Percentiles rank a stretch among this genome's conserved stretches.
Conservation (phyloP, 2,888 invertebrate species). For the Rugalucina vietnamica region DNA sequence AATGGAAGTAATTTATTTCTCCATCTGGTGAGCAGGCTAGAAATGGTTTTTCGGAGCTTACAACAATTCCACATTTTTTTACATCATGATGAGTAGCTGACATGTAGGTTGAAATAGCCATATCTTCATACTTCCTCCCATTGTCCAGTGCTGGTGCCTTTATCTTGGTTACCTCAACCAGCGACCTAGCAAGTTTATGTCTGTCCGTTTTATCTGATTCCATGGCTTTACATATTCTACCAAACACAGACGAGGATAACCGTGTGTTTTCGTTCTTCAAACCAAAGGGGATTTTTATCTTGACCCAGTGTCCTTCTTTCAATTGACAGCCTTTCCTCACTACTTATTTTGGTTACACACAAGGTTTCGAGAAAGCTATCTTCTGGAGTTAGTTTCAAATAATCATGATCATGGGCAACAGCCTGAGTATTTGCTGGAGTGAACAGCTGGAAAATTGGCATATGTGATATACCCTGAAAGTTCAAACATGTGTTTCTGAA, state of each 20-base stretch:
- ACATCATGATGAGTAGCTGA: neutral
- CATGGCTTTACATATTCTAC: slow-evolving; percentile 23
- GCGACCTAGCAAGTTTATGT: neutral
- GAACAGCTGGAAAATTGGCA: slow-evolving; percentile 56
- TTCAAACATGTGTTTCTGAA: slow-evolving; percentile 53
- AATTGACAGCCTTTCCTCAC: slow-evolving; percentile 18
- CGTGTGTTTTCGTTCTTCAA: slow-evolving; percentile 37
- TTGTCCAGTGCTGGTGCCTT: neutral
- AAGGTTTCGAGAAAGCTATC: slow-evolving; percentile 45
- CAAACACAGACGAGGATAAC: slow-evolving; percentile 16
- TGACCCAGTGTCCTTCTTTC: slow-evolving; percentile 47
- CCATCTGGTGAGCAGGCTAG: slow-evolving; percentile 48
- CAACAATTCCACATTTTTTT: neutral
- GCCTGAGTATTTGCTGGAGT: slow-evolving; percentile 52
- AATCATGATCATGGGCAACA: slow-evolving; percentile 55
- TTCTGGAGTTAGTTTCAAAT: slow-evolving; percentile 36
- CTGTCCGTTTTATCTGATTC: neutral
- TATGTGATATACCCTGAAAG: slow-evolving; percentile 40
- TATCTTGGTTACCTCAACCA: neutral
- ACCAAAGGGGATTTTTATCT: slow-evolving; percentile 39
- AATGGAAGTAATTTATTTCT: slow-evolving; percentile 13
- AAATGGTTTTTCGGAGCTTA: slow-evolving; percentile 2
- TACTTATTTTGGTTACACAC: slow-evolving; percentile 25
- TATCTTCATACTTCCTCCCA: neutral
- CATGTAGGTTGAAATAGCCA: neutral